A percentile compares a stretch with the other conserved stretches of the same genome.
phyloP scores from a whole-genome alignment of 2,888 invertebrate genomes.

The Lithophane semibrunnea region DNA sequence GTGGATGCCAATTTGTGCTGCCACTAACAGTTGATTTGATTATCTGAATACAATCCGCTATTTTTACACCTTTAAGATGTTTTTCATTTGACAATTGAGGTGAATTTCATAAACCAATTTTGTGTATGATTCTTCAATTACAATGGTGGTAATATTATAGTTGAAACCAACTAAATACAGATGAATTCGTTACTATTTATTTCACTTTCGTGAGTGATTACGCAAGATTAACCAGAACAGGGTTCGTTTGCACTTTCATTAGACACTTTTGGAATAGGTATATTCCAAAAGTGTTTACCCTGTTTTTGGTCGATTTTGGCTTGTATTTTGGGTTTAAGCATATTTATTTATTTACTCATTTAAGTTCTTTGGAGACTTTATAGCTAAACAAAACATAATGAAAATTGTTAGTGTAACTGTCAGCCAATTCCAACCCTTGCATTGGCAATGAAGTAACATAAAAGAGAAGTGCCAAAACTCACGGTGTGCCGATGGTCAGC shows the following conservation, averaged over 20 bases:
- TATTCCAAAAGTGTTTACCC: too few relatives aligned
- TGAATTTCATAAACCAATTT: neutral
- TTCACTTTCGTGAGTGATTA: neutral
- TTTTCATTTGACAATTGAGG: neutral
- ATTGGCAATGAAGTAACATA: neutral
- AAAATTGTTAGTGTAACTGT: neutral
- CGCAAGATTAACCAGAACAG: too few relatives aligned
- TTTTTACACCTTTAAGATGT: neutral
- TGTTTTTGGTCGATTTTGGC: neutral
- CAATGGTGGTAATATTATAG: neutral
- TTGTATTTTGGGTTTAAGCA: too few relatives aligned
- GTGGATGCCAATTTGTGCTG: neutral
- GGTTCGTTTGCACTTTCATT: neutral
- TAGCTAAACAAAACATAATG: neutral
- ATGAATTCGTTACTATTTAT: neutral
- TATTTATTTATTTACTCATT: neutral
- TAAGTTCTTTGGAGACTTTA: neutral
- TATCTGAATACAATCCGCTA: too few relatives aligned
- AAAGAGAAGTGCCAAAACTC: conserved; percentile 69
- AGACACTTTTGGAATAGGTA: neutral
- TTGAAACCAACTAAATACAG: neutral
- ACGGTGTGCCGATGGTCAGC: conserved; percentile 82
- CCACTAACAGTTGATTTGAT: too few relatives aligned
- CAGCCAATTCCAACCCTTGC: neutral
- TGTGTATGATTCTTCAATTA: neutral